Evolutionary conservation across 2,888 invertebrate genomes (phyloP).

Genomic region (Trichopria drosophilae): DNA sequence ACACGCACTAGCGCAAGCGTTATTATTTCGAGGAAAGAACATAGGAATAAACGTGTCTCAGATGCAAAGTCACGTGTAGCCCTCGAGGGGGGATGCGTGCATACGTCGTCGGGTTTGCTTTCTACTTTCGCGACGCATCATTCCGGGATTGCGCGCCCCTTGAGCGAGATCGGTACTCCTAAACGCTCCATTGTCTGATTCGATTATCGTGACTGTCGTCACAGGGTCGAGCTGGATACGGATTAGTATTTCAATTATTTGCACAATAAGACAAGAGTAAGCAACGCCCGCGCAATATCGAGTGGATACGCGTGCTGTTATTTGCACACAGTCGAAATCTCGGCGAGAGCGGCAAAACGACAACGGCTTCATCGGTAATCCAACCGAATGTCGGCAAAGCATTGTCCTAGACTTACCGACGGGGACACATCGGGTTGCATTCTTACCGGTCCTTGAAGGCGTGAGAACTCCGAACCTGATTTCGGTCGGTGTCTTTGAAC

Average conservation of each 20-base stretch:
- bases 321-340: conserved; percentile 43
- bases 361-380: conserved; percentile 36
- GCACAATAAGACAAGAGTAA: conserved; percentile 45
- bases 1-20: no score
- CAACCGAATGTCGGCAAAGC: conserved; percentile 45
- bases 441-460: conserved; percentile 9
- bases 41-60: no score
- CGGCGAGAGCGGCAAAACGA: conserved; percentile 2
- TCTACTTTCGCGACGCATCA: conserved; percentile 43
- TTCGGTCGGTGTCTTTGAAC: conserved; percentile 26
- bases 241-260: conserved; percentile 59
- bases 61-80: conserved; percentile 53
- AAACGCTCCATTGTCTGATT: conserved; percentile 45
- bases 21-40: no score
- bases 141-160: conserved; percentile 48
- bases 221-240: conserved; percentile 34
- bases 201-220: conserved; percentile 48
- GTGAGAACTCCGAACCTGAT: conserved; percentile 31
- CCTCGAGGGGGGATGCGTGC: conserved; percentile 43
- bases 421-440: conserved; percentile 27
- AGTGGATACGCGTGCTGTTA: conserved; percentile 54
- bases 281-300: conserved; percentile 44
- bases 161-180: conserved; percentile 13
- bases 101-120: conserved; percentile 40
- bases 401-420: conserved; percentile 45